Percentiles rank a stretch among this genome's conserved stretches.
Evolutionary conservation across 1,140 invertebrate species (phyloP).

Genomic region (Periplaneta americana): DNA sequence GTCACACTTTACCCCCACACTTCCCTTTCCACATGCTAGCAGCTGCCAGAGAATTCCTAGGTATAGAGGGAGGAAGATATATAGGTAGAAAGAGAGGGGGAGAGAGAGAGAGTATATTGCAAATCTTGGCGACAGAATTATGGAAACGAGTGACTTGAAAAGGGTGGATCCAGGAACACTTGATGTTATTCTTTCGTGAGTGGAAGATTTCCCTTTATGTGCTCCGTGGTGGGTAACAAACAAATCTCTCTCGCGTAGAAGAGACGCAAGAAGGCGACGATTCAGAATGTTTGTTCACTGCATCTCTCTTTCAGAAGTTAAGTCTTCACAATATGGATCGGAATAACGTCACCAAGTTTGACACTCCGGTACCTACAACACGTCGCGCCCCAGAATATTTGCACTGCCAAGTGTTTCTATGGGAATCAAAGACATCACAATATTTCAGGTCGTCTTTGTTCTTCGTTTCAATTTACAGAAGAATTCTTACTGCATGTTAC

Average conservation of each 20-base stretch:
- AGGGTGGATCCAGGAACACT: not conserved
- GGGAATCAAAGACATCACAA: too few relatives aligned
- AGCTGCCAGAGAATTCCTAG: not conserved
- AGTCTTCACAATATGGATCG: too few relatives aligned
- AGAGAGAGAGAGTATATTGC: not conserved
- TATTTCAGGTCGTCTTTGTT: too few relatives aligned
- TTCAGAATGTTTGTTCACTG: not conserved
- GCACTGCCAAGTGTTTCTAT: too few relatives aligned
- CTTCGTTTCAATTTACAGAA: too few relatives aligned
- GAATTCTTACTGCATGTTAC: too few relatives aligned
- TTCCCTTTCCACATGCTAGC: not conserved
- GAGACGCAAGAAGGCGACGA: not conserved
- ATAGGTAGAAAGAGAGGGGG: too few relatives aligned
- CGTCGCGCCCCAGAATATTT: too few relatives aligned
- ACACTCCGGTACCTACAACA: too few relatives aligned
- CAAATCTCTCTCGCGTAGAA: not conserved
- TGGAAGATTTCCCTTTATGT: not conserved
- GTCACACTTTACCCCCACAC: not conserved
- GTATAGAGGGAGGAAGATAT: not conserved
- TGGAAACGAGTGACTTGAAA: not conserved
- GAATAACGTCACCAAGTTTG: too few relatives aligned
- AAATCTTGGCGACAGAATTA: not conserved
- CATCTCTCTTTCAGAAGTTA: too few relatives aligned
- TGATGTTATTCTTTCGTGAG: not conserved
- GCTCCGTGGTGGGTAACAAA: not conserved